A percentile compares a stretch with the other conserved stretches of the same genome.
Evolutionary conservation across 2,888 invertebrate species (phyloP).

Genomic region (Pandemis heparana): DNA sequence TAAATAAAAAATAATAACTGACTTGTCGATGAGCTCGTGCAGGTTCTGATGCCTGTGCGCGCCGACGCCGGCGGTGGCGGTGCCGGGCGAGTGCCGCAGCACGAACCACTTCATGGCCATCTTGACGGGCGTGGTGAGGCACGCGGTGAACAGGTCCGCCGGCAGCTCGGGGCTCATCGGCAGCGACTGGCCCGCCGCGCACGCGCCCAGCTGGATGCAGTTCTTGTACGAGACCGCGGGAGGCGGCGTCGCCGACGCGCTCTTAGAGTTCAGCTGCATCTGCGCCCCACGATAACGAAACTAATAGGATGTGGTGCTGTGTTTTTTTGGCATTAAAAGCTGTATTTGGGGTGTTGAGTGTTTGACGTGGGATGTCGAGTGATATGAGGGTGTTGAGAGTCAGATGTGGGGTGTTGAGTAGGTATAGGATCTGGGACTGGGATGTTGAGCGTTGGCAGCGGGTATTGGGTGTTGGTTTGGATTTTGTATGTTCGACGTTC

Average conservation of each 20-base stretch:
- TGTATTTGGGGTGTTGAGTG: too few relatives aligned
- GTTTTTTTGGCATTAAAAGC: too few relatives aligned
- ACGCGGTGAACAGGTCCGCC: constrained; percentile 98
- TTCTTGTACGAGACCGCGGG: constrained; percentile 90
- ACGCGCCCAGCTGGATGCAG: constrained; percentile 99
- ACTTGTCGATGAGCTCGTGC: background rate
- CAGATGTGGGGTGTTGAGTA: too few relatives aligned
- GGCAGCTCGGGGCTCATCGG: constrained; percentile 99
- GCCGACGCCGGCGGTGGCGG: constrained; percentile 76
- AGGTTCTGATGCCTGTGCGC: too few relatives aligned
- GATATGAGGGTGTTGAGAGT: too few relatives aligned
- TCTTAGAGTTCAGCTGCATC: constrained; percentile 25
- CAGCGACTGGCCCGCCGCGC: constrained; percentile 95
- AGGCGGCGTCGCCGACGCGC: constrained; percentile 45
- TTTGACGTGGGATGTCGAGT: too few relatives aligned
- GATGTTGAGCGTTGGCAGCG: too few relatives aligned
- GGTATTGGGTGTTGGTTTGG: too few relatives aligned
- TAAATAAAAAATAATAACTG: too few relatives aligned
- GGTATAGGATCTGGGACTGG: too few relatives aligned
- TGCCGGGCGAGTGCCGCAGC: constrained; percentile 91
- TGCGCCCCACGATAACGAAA: background rate
- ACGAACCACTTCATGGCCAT: constrained; percentile 98
- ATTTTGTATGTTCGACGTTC: too few relatives aligned
- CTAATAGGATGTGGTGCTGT: too few relatives aligned
- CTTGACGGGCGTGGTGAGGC: constrained; percentile 99